Percentiles rank a stretch among this genome's conserved stretches.
phyloP scores from a whole-genome alignment of 2,113 vertebrate species.

The Terrapene triunguis region DNA sequence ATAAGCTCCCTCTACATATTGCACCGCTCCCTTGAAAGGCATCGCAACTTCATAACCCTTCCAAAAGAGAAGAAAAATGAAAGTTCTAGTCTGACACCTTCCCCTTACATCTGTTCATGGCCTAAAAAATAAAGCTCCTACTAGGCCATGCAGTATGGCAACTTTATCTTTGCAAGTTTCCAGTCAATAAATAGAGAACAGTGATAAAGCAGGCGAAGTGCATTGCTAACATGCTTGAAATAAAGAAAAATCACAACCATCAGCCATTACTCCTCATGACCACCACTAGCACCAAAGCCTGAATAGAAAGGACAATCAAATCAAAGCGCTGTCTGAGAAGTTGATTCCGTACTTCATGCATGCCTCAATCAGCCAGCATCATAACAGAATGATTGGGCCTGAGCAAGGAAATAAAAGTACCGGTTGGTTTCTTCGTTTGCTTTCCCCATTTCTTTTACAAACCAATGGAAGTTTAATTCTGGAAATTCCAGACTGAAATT shows the following conservation, averaged over 20 bases:
- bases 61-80: too few species aligned
- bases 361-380: not conserved
- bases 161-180: constrained; percentile 1
- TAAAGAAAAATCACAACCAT: not conserved
- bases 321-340: not conserved
- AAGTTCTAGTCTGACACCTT: not conserved
- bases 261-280: not conserved
- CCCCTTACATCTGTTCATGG: not conserved
- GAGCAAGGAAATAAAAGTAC: not conserved
- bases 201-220: not conserved
- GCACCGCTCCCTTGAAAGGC: not conserved
- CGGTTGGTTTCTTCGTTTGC: not conserved
- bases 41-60: too few species aligned
- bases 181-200: not conserved
- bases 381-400: not conserved
- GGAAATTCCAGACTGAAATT: not conserved
- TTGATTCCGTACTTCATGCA: not conserved
- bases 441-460: not conserved
- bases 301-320: constrained; percentile 31
- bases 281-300: not conserved
- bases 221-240: constrained; percentile 45
- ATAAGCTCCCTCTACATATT: too few species aligned
- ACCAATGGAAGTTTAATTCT: not conserved
- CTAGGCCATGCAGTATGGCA: not conserved
- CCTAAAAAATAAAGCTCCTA: not conserved